Evolutionary conservation across 2,113 vertebrate species (phyloP).

Genomic region (Hassar affinis): DNA sequence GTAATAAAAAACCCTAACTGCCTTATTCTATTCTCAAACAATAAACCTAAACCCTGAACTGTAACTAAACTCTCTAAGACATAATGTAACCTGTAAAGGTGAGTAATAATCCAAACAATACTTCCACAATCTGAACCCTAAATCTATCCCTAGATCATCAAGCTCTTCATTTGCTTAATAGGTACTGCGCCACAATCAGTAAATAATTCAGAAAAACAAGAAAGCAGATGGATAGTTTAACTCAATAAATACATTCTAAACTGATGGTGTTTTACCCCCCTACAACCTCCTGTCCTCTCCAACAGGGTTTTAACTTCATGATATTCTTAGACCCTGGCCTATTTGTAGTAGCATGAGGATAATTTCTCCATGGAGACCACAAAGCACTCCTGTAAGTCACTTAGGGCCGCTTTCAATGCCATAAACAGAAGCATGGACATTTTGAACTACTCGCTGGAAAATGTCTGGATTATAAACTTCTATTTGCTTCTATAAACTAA

Average conservation of each 20-base stretch:
- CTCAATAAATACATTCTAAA: too few relatives aligned
- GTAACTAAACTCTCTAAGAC: neutral
- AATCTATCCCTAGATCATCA: neutral
- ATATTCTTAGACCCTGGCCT: constrained; percentile 5
- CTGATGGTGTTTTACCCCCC: neutral
- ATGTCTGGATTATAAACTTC: neutral
- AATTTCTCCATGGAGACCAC: constrained; percentile 9
- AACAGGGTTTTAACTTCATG: neutral
- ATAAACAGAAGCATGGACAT: neutral
- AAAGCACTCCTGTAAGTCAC: neutral
- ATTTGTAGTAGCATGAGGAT: neutral
- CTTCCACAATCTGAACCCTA: neutral
- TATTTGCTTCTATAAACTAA: neutral
- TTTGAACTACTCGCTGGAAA: neutral
- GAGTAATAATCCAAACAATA: neutral
- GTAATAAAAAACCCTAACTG: too few relatives aligned
- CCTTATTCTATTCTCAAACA: neutral
- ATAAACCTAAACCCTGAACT: neutral
- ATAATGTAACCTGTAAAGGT: neutral
- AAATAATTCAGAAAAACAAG: neutral
- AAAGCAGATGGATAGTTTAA: neutral
- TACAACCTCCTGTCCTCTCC: neutral
- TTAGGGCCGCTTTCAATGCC: neutral
- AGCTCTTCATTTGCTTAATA: neutral
- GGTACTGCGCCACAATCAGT: neutral